phyloP scores from a whole-genome alignment of 2,888 invertebrate genomes.

The Heliconius erato region DNA sequence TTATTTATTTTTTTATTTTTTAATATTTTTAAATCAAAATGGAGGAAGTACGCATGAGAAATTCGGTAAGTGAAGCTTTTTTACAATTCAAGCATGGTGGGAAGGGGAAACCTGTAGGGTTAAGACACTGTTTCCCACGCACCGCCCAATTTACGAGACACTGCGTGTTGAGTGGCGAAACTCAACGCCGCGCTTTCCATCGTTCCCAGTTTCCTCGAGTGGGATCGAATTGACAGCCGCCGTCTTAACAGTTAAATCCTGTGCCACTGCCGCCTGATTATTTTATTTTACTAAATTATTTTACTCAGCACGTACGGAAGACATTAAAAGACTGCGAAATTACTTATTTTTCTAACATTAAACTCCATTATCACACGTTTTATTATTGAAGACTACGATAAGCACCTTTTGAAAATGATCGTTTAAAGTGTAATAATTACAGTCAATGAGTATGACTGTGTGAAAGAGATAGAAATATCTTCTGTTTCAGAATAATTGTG shows the following conservation, averaged over 20 bases:
- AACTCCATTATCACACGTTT: slow-evolving; percentile 3
- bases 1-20: neutral
- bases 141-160: neutral
- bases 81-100: neutral
- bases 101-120: too few relatives aligned
- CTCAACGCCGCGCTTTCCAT: neutral
- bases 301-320: slow-evolving; percentile 5
- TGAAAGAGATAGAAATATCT: neutral
- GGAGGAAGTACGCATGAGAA: slow-evolving; percentile 40
- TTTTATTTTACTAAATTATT: neutral
- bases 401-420: neutral
- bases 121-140: too few relatives aligned
- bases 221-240: neutral
- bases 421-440: neutral
- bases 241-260: neutral
- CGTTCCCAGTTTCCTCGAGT: neutral
- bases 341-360: neutral
- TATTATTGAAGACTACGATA: neutral
- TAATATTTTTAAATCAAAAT: slow-evolving; percentile 27
- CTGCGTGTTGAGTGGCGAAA: neutral
- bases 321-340: neutral
- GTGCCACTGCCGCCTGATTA: too few relatives aligned
- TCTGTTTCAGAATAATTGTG: neutral
- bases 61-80: slow-evolving; percentile 36
- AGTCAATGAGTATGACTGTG: neutral